phyloP scores from a whole-genome alignment of 2,113 vertebrate species.

The crab-eating macaque (Macaca fascicularis) region T2T-MFA8v1.1 NC_088378.1:104957001-104957500 shows the following conservation, averaged over 20 bases:
- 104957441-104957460: neutral
- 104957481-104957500: neutral
- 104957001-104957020: neutral
- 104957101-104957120: conserved; percentile 23
- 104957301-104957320: neutral
- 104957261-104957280: neutral
- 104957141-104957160: conserved; percentile 3
- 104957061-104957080: neutral
- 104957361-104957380: neutral
- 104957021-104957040: neutral
- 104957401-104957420: neutral
- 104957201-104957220: conserved; percentile 73
- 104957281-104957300: neutral
- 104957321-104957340: neutral
- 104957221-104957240: conserved; percentile 81
- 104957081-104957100: neutral
- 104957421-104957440: neutral
- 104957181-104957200: conserved; percentile 76
- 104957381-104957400: neutral
- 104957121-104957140: neutral
- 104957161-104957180: conserved; percentile 36
- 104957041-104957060: neutral
- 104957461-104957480: neutral
- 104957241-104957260: neutral
- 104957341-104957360: neutral